Base-by-base conservation (phyloP, 2,797 vertebrate species). In the Thaleichthys pacificus region DNA sequence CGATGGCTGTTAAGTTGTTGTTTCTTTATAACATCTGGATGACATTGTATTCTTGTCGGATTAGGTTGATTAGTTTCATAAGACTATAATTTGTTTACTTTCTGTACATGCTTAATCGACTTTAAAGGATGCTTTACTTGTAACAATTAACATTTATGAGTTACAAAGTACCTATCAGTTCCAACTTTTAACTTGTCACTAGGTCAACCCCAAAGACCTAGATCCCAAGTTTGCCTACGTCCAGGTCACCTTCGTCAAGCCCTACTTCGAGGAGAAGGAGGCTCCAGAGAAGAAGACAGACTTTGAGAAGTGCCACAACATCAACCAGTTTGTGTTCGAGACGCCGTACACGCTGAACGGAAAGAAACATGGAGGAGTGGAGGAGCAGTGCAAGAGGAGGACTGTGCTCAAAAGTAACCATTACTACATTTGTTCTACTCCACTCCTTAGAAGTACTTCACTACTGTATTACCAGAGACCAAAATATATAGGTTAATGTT, bases 181-280 rank as follows among this genome's bases (percentile, higher is more conserved):
- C 0, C 19, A 0, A 1, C 42, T 30, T 26, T 5, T 11, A 62
- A 5, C 5, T 22, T 35, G 22, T 0, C 68, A 87, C 51, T 71
- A 96, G 98, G 97, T 99, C 5, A 97, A 95, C 70, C 70, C 93
- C 79, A 98, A 96, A 90, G 96, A 97, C 2, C 93, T 99, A 79
- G 97, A 99, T 81, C 82, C 92, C 5, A 97, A 96, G 88, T 96
- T 95, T 5, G 98, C 98, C 77, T 92, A 97, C 71, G 88, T 99
- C 77, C 97, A 99, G 92, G 96, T 99, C 83, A 99, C 98, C 0
- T 99, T 96, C 0, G 96, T 99, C 79, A 98, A 97, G 82, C 93
- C 97, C 0, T 96, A 95, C 79, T 97, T 99, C 28, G 96, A 99
- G 57, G 97, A 99, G 58, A 98, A 97, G 86, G 97, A 99, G 72